Base-by-base conservation (phyloP, 2,797 vertebrate species). In the Chiroxiphia lanceolata region DNA sequence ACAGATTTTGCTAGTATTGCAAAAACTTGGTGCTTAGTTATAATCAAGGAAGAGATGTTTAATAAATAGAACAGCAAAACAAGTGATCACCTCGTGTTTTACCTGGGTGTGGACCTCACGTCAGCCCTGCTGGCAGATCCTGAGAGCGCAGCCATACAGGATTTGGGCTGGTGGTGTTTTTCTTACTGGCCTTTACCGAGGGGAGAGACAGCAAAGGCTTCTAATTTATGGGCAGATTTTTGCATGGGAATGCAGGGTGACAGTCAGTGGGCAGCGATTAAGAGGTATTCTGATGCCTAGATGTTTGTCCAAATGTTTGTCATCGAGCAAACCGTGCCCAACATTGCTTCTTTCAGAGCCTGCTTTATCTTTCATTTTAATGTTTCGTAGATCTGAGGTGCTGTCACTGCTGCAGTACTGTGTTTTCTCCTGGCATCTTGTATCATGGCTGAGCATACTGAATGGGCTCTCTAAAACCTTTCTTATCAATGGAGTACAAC, bases 401-500 rank as follows among this genome's bases (percentile, higher is more conserved):
- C 77, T 87, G 94, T 82, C 88, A 59, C 68, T 92, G 85, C 89
- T 0, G 25, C 86, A 88, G 65, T 26, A 14, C 87, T 80, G 85
- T 90, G 67, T 80, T 91, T 90, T 83, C 91, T 94, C 83, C 77
- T 93, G 83, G 81, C 74, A 51, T 94, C 92, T 89, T 76, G 83
- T 96, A 48, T 82, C 90, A 75, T 95, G 95, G 92, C 92, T 93
- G 63, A 92, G 89, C 78, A 87, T 61, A 94, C 90, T 92, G 95
- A 97, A 95, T 87, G 91, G 95, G 70, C 93, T 96, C 84, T 94
- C 93, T 95, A 87, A 97, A 96, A 82, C 93, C 83, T 91, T 94
- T 83, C 93, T 95, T 97, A 96, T 97, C 96, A 97, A 97, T 95
- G 95, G 87, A 97, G 87, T 93, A 74, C 91, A 95, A 91, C 92